These are phyloP conservation scores for Argyra leucocephala DNA, from an alignment of 2,888 invertebrate genomes.

Conservation along the genomic window DNA sequence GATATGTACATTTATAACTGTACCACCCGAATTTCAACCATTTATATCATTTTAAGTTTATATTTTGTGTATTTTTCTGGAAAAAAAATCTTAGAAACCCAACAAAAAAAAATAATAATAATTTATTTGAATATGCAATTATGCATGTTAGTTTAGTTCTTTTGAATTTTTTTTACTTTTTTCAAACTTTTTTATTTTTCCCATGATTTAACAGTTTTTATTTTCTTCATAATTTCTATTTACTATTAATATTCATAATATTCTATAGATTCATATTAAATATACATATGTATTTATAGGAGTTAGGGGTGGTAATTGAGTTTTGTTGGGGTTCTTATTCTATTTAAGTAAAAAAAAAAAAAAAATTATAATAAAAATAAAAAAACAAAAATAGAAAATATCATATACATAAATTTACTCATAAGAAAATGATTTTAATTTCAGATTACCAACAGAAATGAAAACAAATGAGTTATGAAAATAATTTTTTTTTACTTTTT, in stretches of 20 bases:
- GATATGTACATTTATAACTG: too few relatives aligned
- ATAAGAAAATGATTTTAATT: conserved; percentile 23
- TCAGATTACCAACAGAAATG: conserved; percentile 24
- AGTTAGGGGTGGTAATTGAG: not conserved
- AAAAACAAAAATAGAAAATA: not conserved
- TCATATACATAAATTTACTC: not conserved
- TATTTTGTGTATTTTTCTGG: too few relatives aligned
- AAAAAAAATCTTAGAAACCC: too few relatives aligned
- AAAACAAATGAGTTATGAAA: conserved; percentile 16
- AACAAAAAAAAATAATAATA: not conserved
- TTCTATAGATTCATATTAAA: too few relatives aligned
- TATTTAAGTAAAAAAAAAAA: not conserved
- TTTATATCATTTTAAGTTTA: too few relatives aligned
- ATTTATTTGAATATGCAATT: conserved; percentile 3
- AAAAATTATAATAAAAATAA: not conserved
- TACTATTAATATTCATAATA: too few relatives aligned
- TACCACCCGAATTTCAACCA: too few relatives aligned
- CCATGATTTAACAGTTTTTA: not conserved
- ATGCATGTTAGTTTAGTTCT: not conserved
- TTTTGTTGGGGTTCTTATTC: not conserved
- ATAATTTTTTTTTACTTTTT: conserved; percentile 18
- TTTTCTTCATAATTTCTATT: not conserved
- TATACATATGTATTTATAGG: not conserved
- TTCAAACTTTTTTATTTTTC: not conserved
- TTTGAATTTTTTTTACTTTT: not conserved